Conservation (phyloP, 1,140 invertebrate genomes). For the Drosophila mayri region DNA sequence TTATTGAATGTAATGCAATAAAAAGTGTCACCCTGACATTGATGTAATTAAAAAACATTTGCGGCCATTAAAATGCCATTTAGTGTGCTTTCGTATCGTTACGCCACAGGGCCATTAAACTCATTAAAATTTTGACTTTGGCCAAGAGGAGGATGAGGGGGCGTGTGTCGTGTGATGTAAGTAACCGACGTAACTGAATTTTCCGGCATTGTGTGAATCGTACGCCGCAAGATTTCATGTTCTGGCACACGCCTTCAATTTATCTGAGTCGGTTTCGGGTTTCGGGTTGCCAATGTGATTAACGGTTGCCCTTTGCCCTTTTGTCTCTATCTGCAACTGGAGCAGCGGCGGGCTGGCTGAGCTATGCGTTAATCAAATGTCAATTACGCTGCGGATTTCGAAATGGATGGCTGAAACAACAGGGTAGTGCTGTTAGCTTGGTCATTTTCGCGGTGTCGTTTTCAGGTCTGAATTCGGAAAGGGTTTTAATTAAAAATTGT, state of each 20-base stretch:
- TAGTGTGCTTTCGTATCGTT: conserved; percentile 67
- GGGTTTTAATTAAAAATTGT: neutral
- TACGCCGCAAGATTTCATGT: conserved; percentile 17
- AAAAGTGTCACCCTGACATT: conserved; percentile 44
- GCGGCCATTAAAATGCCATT: conserved; percentile 72
- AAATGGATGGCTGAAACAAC: conserved; percentile 40
- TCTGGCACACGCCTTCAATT: conserved; percentile 54
- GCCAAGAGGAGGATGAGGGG: conserved; percentile 24
- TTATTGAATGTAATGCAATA: conserved; percentile 48
- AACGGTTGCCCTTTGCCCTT: conserved; percentile 47
- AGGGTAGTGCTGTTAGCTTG: conserved; percentile 1
- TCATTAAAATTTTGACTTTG: conserved; percentile 71
- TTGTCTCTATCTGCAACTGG: conserved; percentile 36
- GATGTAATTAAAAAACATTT: conserved; percentile 73
- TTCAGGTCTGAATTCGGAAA: neutral
- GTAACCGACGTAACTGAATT: conserved; percentile 29
- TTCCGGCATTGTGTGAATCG: conserved; percentile 15
- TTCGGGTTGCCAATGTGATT: conserved; percentile 52
- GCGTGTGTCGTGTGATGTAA: conserved; percentile 14
- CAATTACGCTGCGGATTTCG: conserved; percentile 71
- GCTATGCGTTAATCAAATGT: conserved; percentile 77
- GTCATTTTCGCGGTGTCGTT: neutral
- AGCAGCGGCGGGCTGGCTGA: conserved; percentile 12
- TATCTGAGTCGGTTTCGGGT: conserved; percentile 53
- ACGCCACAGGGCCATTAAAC: conserved; percentile 67